Evolutionary conservation across 2,113 vertebrate genomes (phyloP), one percentile per base, ranked within the genome.

Genomic region (Elgaria multicarinata): DNA sequence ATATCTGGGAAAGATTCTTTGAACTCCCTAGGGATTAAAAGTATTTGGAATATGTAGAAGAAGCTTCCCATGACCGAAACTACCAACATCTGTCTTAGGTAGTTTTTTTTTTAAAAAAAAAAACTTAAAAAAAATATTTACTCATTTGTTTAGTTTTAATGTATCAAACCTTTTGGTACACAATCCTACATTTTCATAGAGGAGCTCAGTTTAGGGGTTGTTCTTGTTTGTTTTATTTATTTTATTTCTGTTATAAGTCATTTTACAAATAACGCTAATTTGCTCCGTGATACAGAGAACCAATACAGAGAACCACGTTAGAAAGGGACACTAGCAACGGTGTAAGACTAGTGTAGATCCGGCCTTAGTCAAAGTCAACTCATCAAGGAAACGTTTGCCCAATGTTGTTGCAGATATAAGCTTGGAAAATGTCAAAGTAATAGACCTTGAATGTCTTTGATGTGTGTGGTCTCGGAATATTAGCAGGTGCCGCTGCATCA

Each of bases 11-110:
- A 58, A 28, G 85, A 39, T 44, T 83, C 26, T 9, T 67, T 13
- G 39, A 69, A n/a, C 72, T 55, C 66, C 33, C 76, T 39, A 13
- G 84, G 44, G 72, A 42, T 39, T 86, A 86, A 75, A 86, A 86
- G 14, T 64, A 62, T 82, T 64, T 62, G 55, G 53, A 82, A 76
- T 44, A 86, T 77, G 39, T 14, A 76, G 58, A 76, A 64, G 28
- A 75, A 86, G 24, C 72, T 76, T 86, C 55, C 85, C 85, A 86
- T 76, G 14, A 62, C 16, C 24, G 71, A 86, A 39, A 76, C 20
- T 42, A 75, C 12, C n/a, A 39, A 55, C 71, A 86, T 86, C 71
- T 75, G 85, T n/a, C 71, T 86, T 42, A 3, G 26, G 24, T 39
- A 26, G n/a, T 53, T 50, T 69, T 53, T 44, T 69, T n/a, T n/a